Conservation (phyloP, 1,140 invertebrate genomes). For the Acromyrmex heyeri region DNA sequence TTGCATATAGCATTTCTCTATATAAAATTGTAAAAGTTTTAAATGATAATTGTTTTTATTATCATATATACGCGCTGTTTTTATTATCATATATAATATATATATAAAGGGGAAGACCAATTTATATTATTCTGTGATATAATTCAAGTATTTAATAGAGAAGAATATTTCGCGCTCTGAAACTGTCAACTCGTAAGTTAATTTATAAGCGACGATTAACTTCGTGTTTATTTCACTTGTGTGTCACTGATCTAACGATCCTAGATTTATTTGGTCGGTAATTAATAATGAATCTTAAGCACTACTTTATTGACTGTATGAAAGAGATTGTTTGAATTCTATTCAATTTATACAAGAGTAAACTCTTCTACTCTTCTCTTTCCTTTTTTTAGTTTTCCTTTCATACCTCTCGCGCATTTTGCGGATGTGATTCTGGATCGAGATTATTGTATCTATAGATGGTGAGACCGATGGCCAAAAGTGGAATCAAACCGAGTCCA, state of each 20-base stretch:
- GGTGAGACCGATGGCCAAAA: constrained; percentile 92
- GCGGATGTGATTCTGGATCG: constrained; percentile 93
- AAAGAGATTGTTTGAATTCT: not conserved
- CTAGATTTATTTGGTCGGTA: not conserved
- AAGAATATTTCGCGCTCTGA: not conserved
- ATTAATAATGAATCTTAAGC: not conserved
- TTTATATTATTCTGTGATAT: no score
- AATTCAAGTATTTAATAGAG: not conserved
- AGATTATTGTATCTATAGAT: constrained; percentile 93
- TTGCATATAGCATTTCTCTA: not conserved
- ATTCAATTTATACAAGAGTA: not conserved
- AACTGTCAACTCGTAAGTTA: not conserved
- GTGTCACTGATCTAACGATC: not conserved
- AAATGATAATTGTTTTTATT: not conserved
- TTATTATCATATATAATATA: no score
- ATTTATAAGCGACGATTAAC: not conserved
- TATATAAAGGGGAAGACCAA: no score
- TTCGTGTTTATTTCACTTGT: not conserved
- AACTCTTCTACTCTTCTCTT: not conserved
- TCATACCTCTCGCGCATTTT: constrained; percentile 90
- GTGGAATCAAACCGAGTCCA: constrained; percentile 91
- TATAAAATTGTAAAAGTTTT: not conserved
- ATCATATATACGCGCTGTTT: no score
- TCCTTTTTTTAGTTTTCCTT: not conserved
- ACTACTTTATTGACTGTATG: constrained; percentile 1